Conservation (phyloP, 2,888 invertebrate genomes). For the Campaea margaritaria region DNA sequence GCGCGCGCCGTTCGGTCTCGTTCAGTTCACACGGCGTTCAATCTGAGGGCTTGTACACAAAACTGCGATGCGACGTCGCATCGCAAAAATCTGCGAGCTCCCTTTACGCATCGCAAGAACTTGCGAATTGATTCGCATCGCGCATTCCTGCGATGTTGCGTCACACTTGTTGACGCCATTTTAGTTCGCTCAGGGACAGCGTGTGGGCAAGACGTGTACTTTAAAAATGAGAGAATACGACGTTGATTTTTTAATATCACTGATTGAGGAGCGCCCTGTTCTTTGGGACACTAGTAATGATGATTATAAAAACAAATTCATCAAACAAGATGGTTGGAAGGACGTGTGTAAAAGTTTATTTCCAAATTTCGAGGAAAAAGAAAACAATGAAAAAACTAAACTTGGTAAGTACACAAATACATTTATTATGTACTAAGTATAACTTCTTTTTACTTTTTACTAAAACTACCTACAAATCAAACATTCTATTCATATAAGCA, state of each 20-base stretch:
- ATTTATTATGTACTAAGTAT: constrained; percentile 34
- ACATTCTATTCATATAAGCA: constrained; percentile 40
- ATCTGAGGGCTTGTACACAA: constrained; percentile 11
- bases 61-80: constrained; percentile 36
- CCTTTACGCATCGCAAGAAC: constrained; percentile 39
- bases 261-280: constrained; percentile 34
- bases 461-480: constrained; percentile 39
- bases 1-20: too few relatives aligned
- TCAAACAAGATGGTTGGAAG: constrained; percentile 42
- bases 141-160: constrained; percentile 41
- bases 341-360: constrained; percentile 43
- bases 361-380: constrained; percentile 44
- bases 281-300: constrained; percentile 46
- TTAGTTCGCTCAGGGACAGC: constrained; percentile 43
- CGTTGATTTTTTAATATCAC: constrained; percentile 41
- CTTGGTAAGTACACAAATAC: constrained; percentile 40
- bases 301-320: constrained; percentile 44
- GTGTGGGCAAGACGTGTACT: constrained; percentile 15
- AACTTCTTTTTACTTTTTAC: constrained; percentile 37
- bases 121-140: constrained; percentile 42
- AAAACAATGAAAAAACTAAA: constrained; percentile 45
- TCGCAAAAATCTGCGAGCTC: constrained; percentile 42
- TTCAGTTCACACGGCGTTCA: too few relatives aligned
- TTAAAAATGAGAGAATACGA: constrained; percentile 41
- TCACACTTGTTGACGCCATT: constrained; percentile 42